phyloP scores from a whole-genome alignment of 2,797 vertebrate genomes.

The Sebastes aleutianus region DNA sequence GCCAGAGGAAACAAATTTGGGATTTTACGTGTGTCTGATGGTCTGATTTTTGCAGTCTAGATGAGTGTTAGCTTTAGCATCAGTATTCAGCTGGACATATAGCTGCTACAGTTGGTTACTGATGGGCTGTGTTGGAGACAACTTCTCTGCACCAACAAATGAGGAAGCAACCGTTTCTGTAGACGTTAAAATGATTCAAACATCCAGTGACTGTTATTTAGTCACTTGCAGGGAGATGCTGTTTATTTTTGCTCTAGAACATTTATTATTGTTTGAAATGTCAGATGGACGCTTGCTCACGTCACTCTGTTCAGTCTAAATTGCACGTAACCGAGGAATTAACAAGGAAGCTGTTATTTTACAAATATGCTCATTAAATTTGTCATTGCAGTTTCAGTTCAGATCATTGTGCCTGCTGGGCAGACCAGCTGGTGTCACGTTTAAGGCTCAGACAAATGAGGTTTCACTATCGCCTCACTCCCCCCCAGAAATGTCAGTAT shows the following conservation, averaged over 20 bases:
- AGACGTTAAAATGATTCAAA: background rate
- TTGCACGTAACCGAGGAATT: background rate
- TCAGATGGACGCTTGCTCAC: background rate
- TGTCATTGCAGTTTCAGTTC: background rate
- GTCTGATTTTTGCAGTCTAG: background rate
- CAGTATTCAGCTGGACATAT: background rate
- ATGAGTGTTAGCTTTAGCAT: background rate
- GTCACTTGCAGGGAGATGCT: background rate
- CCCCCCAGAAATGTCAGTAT: constrained; percentile 18
- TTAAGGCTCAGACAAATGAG: constrained; percentile 43
- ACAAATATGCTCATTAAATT: constrained; percentile 19
- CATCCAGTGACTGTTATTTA: background rate
- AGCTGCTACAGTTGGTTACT: background rate
- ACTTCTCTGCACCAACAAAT: background rate
- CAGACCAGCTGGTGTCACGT: constrained; percentile 43
- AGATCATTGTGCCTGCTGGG: constrained; percentile 26
- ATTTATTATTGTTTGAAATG: background rate
- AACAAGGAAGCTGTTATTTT: constrained; percentile 10
- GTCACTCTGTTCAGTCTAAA: background rate
- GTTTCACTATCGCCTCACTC: constrained; percentile 24
- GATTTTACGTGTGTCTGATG: too few species aligned
- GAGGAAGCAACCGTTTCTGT: too few species aligned
- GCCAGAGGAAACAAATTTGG: too few species aligned
- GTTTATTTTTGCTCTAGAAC: background rate
- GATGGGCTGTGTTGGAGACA: background rate